Percentiles rank a stretch among this genome's conserved stretches.
Evolutionary conservation across 2,888 invertebrate species (phyloP).

Genomic region (Eilema caniola): DNA sequence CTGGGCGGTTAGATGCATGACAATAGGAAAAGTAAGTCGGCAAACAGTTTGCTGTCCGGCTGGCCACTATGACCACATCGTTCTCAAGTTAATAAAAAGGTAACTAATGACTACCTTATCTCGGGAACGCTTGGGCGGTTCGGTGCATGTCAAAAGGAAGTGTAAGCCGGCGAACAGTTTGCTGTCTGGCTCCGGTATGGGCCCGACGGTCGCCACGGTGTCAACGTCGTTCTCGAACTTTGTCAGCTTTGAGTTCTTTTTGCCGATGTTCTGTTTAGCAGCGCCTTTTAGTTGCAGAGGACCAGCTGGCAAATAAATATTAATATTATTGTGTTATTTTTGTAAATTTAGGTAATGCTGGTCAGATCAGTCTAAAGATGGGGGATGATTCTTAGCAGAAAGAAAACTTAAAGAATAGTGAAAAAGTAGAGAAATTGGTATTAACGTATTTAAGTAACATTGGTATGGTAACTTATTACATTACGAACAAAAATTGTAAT

Average conservation of each 20-base stretch:
- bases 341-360: no score
- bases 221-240: constrained; percentile 82
- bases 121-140: constrained; percentile 66
- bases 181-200: constrained; percentile 81
- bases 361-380: no score
- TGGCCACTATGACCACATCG: no score
- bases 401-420: no score
- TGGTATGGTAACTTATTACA: no score
- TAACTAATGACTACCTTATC: constrained; percentile 47
- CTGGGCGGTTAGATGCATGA: neutral
- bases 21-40: neutral
- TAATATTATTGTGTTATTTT: no score
- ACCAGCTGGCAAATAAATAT: constrained; percentile 65
- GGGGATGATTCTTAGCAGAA: no score
- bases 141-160: constrained; percentile 87
- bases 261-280: constrained; percentile 82
- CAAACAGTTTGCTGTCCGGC: no score
- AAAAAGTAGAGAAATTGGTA: no score
- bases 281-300: constrained; percentile 84
- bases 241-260: constrained; percentile 81
- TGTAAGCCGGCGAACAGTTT: constrained; percentile 84
- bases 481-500: no score
- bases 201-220: constrained; percentile 83
- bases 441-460: no score
- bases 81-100: no score